phyloP scores from a whole-genome alignment of 2,113 vertebrate genomes.

The Peromyscus californicus region DNA sequence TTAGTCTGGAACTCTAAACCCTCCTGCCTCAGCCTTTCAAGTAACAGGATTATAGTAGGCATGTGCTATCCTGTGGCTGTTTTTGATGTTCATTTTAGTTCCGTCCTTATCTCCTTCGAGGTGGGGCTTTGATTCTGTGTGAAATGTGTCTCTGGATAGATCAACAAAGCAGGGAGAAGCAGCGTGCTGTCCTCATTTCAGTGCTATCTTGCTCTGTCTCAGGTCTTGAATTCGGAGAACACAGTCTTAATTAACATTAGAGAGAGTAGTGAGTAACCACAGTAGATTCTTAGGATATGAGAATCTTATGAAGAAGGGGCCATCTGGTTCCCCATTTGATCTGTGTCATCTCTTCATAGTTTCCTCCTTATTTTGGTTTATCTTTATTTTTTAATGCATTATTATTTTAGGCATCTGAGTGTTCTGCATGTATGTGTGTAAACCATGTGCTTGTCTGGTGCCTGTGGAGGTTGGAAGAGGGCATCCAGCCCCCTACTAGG shows the following conservation, averaged over 20 bases:
- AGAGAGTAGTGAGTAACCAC: background rate
- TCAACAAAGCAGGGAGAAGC: background rate
- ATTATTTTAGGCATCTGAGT: background rate
- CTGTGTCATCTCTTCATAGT: background rate
- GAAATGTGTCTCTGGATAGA: background rate
- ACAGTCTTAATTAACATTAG: background rate
- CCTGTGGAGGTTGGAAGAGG: background rate
- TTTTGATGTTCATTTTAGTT: constrained; percentile 42
- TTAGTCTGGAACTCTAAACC: background rate
- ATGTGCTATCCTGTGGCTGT: background rate
- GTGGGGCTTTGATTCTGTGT: background rate
- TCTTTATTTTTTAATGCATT: background rate
- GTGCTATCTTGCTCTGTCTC: background rate
- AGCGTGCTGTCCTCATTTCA: background rate
- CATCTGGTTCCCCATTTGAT: background rate
- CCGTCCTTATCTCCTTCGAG: background rate
- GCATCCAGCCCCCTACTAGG: background rate
- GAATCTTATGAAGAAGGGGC: background rate
- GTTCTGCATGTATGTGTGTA: background rate
- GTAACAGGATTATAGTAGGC: background rate
- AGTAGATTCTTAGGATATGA: background rate
- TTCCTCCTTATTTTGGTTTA: background rate
- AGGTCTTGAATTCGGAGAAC: background rate
- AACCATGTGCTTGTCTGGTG: background rate
- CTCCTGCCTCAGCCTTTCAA: background rate